Evolutionary conservation across 2,797 vertebrate species (phyloP).

Genomic region (Uromys caudimaculatus): DNA sequence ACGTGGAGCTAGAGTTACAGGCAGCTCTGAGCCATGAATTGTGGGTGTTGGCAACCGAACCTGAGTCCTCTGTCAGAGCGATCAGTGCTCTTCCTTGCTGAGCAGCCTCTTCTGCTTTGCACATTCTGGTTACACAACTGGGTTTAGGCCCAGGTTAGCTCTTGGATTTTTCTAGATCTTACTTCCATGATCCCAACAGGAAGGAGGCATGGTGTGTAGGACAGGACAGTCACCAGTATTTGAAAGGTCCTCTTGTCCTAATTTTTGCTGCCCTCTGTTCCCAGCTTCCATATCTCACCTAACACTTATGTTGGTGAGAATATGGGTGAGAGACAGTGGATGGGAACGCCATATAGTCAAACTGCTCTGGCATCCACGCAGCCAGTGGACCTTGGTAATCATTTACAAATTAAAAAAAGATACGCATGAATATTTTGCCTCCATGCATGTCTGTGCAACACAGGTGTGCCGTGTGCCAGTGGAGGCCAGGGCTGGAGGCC

Average conservation of each 20-base stretch:
- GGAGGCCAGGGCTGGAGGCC: neutral
- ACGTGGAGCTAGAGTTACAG: neutral
- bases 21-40: neutral
- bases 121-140: neutral
- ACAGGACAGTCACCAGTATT: too few relatives aligned
- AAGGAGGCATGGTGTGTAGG: neutral
- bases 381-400: neutral
- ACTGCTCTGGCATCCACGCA: neutral
- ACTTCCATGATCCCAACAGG: neutral
- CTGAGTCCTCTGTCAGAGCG: neutral
- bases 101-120: constrained; percentile 10
- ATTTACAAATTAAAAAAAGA: neutral
- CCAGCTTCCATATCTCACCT: neutral
- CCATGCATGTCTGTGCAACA: neutral
- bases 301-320: constrained; percentile 4
- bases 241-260: neutral
- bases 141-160: neutral
- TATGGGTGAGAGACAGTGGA: constrained; percentile 1
- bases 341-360: neutral
- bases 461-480: neutral
- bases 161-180: neutral
- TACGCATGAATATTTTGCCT: neutral
- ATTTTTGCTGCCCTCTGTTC: neutral
- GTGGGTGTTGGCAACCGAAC: neutral
- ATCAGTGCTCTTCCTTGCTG: too few relatives aligned